These are phyloP conservation scores for Sarcophaga peregrina DNA, from an alignment of 1,140 invertebrate species.

Conservation along the genomic window DNA sequence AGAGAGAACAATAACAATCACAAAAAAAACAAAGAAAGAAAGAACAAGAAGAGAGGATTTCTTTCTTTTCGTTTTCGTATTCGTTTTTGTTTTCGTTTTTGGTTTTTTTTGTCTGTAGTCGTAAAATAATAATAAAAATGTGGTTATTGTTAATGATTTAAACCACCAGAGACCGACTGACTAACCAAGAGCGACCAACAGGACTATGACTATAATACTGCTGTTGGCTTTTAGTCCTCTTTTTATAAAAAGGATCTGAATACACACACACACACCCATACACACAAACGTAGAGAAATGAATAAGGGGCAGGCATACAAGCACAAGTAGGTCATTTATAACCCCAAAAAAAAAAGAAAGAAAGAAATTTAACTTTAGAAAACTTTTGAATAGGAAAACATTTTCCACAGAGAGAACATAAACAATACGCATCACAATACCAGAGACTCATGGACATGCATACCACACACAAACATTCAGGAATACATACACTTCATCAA, in stretches of 20 bases:
- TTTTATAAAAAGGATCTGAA: neutral
- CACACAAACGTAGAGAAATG: neutral
- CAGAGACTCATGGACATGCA: neutral
- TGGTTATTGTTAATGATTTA: conserved; percentile 26
- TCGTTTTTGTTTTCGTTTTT: no score
- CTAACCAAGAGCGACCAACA: no score
- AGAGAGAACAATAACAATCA: neutral
- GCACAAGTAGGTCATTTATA: conserved; percentile 24
- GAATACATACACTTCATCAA: neutral
- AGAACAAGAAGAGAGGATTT: neutral
- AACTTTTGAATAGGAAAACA: conserved; percentile 1
- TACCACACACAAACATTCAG: neutral
- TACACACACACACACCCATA: neutral
- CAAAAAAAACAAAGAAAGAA: no score
- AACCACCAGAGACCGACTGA: neutral
- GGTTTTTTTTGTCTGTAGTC: no score
- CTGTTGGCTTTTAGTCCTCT: neutral
- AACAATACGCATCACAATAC: neutral
- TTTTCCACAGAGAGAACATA: conserved; percentile 5
- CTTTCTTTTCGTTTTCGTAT: no score
- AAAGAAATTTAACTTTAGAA: neutral
- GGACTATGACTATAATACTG: neutral
- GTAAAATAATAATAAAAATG: conserved; percentile 14
- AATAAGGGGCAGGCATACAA: neutral
- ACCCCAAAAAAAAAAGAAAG: neutral